phyloP scores from a whole-genome alignment of 2,113 vertebrate species.

The Carassius auratus region DNA sequence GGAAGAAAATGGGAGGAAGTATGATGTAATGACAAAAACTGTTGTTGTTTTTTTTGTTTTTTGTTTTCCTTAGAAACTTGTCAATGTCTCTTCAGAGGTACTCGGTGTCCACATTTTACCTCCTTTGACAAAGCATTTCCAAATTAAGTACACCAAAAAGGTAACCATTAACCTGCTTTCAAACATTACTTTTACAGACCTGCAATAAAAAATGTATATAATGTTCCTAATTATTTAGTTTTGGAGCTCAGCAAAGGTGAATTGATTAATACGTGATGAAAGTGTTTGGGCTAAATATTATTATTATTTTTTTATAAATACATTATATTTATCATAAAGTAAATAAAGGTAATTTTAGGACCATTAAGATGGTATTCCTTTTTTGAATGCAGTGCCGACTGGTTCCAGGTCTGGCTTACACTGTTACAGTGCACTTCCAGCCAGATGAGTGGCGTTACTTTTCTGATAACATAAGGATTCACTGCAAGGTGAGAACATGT shows the following conservation, averaged over 20 bases:
- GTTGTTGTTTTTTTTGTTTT: conserved; percentile 50
- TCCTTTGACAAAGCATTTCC: conserved; percentile 88
- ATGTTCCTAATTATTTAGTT: not conserved
- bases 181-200: not conserved
- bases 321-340: not conserved
- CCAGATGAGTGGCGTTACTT: conserved; percentile 93
- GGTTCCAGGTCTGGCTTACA: conserved; percentile 86
- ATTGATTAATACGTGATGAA: not conserved
- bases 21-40: not conserved
- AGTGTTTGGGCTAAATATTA: not conserved
- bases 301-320: not conserved
- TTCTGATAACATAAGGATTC: conserved; percentile 89
- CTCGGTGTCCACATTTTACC: conserved; percentile 85
- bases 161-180: conserved; percentile 67
- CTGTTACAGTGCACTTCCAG: conserved; percentile 79
- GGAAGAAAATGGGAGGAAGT: conserved; percentile 19
- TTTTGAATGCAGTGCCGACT: conserved; percentile 78
- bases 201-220: not conserved
- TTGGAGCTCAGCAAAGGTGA: not conserved
- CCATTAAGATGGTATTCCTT: not conserved
- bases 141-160: conserved; percentile 85
- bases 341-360: not conserved
- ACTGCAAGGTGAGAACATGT: conserved; percentile 81
- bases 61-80: conserved; percentile 77
- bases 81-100: conserved; percentile 84